phyloP scores from a whole-genome alignment of 2,797 vertebrate genomes.

The Brachymystax lenok region DNA sequence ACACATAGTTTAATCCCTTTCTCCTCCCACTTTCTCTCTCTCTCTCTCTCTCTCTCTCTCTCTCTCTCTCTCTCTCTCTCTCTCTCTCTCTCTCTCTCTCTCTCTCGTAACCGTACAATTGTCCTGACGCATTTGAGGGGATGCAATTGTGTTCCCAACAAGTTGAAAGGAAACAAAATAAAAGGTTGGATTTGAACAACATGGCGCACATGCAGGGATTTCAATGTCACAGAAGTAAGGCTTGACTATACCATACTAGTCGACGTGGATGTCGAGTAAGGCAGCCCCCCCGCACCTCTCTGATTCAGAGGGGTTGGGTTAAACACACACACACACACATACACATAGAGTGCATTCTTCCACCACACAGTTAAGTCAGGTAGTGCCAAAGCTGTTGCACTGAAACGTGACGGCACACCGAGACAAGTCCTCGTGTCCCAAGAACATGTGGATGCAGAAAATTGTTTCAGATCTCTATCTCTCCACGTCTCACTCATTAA shows the following conservation, averaged over 20 bases:
- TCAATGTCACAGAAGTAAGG: neutral
- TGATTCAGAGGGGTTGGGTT: too few species aligned
- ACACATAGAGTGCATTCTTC: neutral
- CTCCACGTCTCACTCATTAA: conserved; percentile 70
- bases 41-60: neutral
- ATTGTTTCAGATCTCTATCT: conserved; percentile 75
- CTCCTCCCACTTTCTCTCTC: conserved; percentile 12
- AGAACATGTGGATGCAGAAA: conserved; percentile 78
- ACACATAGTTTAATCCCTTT: conserved; percentile 29
- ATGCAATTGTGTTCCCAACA: neutral
- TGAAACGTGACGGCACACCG: conserved; percentile 29
- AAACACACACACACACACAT: too few species aligned
- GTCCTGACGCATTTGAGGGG: conserved; percentile 11
- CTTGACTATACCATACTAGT: too few species aligned
- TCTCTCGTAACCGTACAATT: conserved; percentile 29
- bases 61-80: neutral
- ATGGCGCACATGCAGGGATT: neutral
- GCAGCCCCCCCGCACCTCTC: too few species aligned
- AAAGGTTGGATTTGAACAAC: neutral
- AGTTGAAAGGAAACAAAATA: neutral
- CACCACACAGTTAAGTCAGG: neutral
- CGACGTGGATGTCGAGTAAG: too few species aligned
- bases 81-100: neutral
- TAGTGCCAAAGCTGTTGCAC: conserved; percentile 39
- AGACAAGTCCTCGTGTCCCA: conserved; percentile 51